Percentiles rank a stretch among this genome's conserved stretches.
These are phyloP conservation scores for Xestia xanthographa DNA, from an alignment of 2,888 invertebrate genomes.

Conservation along the genomic window DNA sequence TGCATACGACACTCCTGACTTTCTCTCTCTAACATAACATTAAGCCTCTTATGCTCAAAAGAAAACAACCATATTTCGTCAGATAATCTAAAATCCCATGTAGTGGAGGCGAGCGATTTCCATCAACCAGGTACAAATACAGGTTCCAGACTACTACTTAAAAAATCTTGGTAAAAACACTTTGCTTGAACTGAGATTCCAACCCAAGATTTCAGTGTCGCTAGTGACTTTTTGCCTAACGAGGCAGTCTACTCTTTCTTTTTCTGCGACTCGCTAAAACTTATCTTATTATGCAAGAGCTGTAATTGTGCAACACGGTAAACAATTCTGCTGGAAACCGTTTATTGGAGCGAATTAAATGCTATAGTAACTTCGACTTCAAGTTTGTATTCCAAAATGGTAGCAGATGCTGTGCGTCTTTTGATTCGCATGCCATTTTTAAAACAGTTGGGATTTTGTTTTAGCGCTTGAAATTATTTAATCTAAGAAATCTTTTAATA, in stretches of 20 bases:
- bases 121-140: not conserved
- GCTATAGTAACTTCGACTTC: constrained; percentile 44
- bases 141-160: too few species aligned
- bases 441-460: not conserved
- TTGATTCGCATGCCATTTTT: not conserved
- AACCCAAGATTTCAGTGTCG: not conserved
- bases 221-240: not conserved
- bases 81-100: not conserved
- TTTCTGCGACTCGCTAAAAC: constrained; percentile 30
- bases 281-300: constrained; percentile 48
- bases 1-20: too few species aligned
- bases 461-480: not conserved
- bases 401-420: constrained; percentile 31
- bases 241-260: not conserved
- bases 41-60: not conserved
- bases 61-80: not conserved
- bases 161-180: not conserved
- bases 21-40: not conserved
- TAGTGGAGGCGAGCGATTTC: not conserved
- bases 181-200: too few species aligned
- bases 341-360: constrained; percentile 55
- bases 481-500: not conserved
- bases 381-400: constrained; percentile 44
- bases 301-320: constrained; percentile 49
- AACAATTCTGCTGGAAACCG: constrained; percentile 55